These are phyloP conservation scores for Tromatobia lineatoria DNA, from an alignment of 2,888 invertebrate genomes.

Conservation along the genomic window DNA sequence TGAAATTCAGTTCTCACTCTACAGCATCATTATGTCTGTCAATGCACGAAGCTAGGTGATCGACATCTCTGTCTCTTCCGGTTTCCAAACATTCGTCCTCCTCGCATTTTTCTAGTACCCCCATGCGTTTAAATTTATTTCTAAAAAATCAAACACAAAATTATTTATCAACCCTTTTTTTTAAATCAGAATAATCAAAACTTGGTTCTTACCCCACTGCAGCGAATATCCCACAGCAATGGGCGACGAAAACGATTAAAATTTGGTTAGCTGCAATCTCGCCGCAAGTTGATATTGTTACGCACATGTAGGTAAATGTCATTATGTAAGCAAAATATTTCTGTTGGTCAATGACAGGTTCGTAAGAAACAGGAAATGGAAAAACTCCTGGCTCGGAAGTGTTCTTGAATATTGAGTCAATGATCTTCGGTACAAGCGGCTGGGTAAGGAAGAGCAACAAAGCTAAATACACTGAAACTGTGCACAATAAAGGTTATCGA, in stretches of 20 bases:
- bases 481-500: neutral
- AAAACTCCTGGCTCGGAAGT: slow-evolving; percentile 42
- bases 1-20: slow-evolving; percentile 20
- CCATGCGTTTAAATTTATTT: slow-evolving; percentile 21
- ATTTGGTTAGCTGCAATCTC: neutral
- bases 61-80: slow-evolving; percentile 6
- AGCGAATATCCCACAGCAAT: slow-evolving; percentile 30
- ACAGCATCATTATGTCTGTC: slow-evolving; percentile 49
- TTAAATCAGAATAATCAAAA: neutral
- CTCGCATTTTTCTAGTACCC: neutral
- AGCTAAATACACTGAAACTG: slow-evolving; percentile 33
- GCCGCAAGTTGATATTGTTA: neutral
- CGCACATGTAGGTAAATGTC: slow-evolving; percentile 27
- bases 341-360: slow-evolving; percentile 41
- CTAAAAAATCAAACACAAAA: slow-evolving; percentile 1
- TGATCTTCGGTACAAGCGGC: slow-evolving; percentile 50
- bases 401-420: slow-evolving; percentile 49
- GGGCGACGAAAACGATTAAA: slow-evolving; percentile 13
- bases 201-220: slow-evolving; percentile 31
- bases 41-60: slow-evolving; percentile 20
- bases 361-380: slow-evolving; percentile 48
- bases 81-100: neutral
- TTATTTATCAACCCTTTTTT: neutral
- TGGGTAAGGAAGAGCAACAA: slow-evolving; percentile 9
- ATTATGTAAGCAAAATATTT: slow-evolving; percentile 56